phyloP scores from a whole-genome alignment of 2,888 invertebrate genomes.

The Thysanoteuthis rhombus region DNA sequence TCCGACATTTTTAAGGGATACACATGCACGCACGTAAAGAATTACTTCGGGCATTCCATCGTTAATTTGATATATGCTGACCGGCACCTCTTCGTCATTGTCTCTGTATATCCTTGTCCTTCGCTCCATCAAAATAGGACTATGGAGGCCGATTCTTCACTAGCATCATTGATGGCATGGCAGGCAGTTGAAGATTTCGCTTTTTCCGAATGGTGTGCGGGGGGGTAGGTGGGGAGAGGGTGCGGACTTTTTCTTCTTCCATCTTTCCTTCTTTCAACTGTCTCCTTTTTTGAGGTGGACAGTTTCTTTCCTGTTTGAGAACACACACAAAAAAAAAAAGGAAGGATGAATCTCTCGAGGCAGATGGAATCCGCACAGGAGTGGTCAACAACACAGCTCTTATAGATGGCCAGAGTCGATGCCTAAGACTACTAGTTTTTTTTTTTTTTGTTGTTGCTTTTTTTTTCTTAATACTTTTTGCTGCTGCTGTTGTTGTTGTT shows the following conservation, averaged over 20 bases:
- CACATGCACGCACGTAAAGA: neutral
- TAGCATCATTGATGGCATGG: neutral
- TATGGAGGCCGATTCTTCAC: neutral
- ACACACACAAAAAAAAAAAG: too few relatives aligned
- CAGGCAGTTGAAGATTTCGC: neutral
- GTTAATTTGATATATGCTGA: neutral
- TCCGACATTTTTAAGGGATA: neutral
- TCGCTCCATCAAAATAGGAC: neutral
- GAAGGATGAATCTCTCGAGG: neutral
- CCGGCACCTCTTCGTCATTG: neutral
- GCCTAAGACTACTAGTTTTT: neutral
- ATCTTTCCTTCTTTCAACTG: neutral
- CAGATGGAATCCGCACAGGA: slow-evolving; percentile 12
- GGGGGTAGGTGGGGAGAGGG: too few relatives aligned
- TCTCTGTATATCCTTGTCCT: neutral
- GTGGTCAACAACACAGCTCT: neutral
- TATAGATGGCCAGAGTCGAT: neutral
- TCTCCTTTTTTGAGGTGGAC: neutral
- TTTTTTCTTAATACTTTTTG: too few relatives aligned
- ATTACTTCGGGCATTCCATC: neutral
- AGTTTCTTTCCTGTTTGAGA: neutral
- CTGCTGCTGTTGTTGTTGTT: too few relatives aligned
- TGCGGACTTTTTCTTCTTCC: neutral
- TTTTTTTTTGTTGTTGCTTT: neutral
- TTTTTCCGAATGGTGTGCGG: neutral